Base-by-base conservation (phyloP, 2,888 invertebrate genomes). In the Phalera bucephala region DNA sequence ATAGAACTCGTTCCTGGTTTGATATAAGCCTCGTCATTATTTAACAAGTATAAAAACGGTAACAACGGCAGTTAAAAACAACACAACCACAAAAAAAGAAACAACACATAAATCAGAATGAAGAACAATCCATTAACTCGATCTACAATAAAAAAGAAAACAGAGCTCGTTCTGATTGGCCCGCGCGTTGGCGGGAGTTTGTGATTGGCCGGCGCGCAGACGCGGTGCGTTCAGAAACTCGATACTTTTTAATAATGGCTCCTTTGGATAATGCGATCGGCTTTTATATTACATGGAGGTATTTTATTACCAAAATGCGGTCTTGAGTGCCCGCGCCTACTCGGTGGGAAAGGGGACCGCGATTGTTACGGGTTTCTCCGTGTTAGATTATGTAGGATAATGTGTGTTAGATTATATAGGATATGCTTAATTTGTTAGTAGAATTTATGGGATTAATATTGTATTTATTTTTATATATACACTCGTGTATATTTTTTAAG, bases 231-330 rank as follows among this genome's bases (percentile, higher is more conserved):
- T 85, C 77, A 39, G 88, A 80, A 88, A 89, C 75, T 72, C 74
- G 89, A 89, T 89, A 89, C 87, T 88, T 89, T 89, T 89, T 88
- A 88, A 88, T 88, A 88, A 89, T 88, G 87, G 89, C 82, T 87
- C 77, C 83, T 87, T 83, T 80, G 72, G 83, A 79, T 89, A 88
- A 89, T 89, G 85, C 81, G 88, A 86, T 84, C 84, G 79, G 70
- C 78, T 79, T 78, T 80, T 83, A 82, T 84, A 84, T 81, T 77
- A 80, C 76, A 77, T 73, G 71, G 68, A 63, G 66, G 83, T 86
- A 85, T 87, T 87, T 86, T 87, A 87, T 86, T 87, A 86, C 64
- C 77, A 73, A 70, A 85, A 85, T 79, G 73, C 72, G 75, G 69
- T 69, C 70, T 75, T 78, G 78, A 85, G 86, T 81, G 79, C 64